A percentile compares a stretch with the other conserved stretches of the same genome.
These are phyloP conservation scores for Epistrophe eligans DNA, from an alignment of 2,888 invertebrate genomes.

Conservation along the genomic window DNA sequence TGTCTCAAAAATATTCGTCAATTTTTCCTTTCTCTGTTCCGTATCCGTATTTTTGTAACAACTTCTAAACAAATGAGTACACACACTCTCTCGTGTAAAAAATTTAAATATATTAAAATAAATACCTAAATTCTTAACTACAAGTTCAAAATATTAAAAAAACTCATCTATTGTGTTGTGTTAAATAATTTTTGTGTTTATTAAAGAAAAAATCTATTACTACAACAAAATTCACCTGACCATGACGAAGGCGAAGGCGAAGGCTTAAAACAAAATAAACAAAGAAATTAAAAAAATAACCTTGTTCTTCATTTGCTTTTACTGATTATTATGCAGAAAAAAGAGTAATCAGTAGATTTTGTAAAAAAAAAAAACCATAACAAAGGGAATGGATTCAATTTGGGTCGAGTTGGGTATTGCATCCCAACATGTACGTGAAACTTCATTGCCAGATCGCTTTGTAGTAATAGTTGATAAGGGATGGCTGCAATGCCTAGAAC, in stretches of 20 bases:
- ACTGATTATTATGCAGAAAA: constrained; percentile 44
- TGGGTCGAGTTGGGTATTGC: constrained; percentile 90
- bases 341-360: constrained; percentile 8
- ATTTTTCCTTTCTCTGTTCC: constrained; percentile 49
- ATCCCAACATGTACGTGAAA: constrained; percentile 87
- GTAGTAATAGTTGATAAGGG: constrained; percentile 87
- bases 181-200: constrained; percentile 38
- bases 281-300: constrained; percentile 19
- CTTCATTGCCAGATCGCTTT: constrained; percentile 86
- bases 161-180: constrained; percentile 23
- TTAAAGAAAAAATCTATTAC: neutral
- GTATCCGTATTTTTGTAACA: constrained; percentile 67
- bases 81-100: constrained; percentile 29
- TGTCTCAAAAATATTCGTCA: constrained; percentile 45
- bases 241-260: constrained; percentile 35
- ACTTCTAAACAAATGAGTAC: constrained; percentile 72
- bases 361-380: neutral
- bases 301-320: constrained; percentile 9
- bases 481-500: constrained; percentile 86
- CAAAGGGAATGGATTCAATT: constrained; percentile 86
- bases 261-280: constrained; percentile 19
- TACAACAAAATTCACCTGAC: neutral
- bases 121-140: neutral
- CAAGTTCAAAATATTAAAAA: constrained; percentile 2
- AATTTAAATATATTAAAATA: constrained; percentile 8